phyloP scores from a whole-genome alignment of 2,888 invertebrate species.

The Nemoura dubitans region DNA sequence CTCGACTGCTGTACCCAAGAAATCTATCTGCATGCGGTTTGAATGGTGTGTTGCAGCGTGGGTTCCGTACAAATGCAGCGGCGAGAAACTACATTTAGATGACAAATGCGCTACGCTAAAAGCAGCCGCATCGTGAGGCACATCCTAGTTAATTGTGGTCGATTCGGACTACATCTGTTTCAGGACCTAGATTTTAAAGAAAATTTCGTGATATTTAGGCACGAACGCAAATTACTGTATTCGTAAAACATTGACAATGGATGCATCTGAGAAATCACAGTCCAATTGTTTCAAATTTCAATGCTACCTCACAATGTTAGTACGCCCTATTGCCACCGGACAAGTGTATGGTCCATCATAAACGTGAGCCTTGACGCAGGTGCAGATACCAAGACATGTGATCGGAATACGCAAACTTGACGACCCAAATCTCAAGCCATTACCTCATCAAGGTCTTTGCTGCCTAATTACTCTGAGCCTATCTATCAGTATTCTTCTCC shows the following conservation, averaged over 20 bases:
- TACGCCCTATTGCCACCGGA: too few relatives aligned
- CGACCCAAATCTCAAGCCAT: constrained; percentile 21
- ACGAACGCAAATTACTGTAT: background rate
- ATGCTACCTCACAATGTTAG: background rate
- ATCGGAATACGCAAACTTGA: background rate
- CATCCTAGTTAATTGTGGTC: background rate
- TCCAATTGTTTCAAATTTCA: background rate
- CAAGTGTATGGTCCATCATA: background rate
- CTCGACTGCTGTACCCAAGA: background rate
- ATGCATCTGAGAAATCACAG: background rate
- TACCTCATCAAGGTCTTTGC: constrained; percentile 15
- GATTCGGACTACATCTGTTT: background rate
- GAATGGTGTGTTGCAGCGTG: background rate
- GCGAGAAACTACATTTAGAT: background rate
- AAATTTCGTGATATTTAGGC: background rate
- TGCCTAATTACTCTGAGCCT: constrained; percentile 15
- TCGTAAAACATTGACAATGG: background rate
- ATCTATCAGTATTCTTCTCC: constrained; percentile 27
- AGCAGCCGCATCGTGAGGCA: background rate
- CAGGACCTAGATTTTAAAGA: background rate
- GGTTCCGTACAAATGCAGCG: background rate
- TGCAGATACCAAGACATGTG: background rate
- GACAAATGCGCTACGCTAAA: background rate
- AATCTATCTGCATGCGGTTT: background rate
- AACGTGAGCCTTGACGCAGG: background rate